Evolutionary conservation across 2,888 invertebrate genomes (phyloP).

Genomic region (Synergus gifuensis): DNA sequence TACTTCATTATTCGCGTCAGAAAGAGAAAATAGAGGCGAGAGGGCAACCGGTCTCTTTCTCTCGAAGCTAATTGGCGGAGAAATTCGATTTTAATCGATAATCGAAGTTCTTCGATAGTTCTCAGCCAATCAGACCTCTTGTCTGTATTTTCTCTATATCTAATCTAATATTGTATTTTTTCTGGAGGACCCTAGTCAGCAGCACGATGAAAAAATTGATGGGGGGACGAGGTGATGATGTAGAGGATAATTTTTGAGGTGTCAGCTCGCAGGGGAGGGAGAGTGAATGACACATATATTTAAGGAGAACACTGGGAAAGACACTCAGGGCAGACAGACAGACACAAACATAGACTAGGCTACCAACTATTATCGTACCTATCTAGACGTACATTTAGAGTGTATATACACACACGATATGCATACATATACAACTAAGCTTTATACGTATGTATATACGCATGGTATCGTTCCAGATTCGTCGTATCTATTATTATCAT

Average conservation of each 20-base stretch:
- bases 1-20: too few relatives aligned
- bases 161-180: too few relatives aligned
- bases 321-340: slow-evolving; percentile 72
- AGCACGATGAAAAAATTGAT: background rate
- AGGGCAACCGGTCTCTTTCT: too few relatives aligned
- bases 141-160: too few relatives aligned
- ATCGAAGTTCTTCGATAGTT: too few relatives aligned
- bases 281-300: slow-evolving; percentile 55
- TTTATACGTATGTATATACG: slow-evolving; percentile 67
- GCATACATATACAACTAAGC: slow-evolving; percentile 67
- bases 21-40: too few relatives aligned
- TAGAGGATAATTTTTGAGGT: background rate
- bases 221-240: background rate
- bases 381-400: slow-evolving; percentile 59
- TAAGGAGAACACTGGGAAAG: slow-evolving; percentile 68
- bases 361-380: slow-evolving; percentile 69
- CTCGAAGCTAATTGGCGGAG: too few relatives aligned
- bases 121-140: too few relatives aligned
- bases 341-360: slow-evolving; percentile 73
- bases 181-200: background rate
- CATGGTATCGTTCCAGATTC: slow-evolving; percentile 49
- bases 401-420: slow-evolving; percentile 66
- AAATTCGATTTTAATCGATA: too few relatives aligned
- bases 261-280: slow-evolving; percentile 57
- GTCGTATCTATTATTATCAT: slow-evolving; percentile 55